Evolutionary conservation across 2,888 invertebrate species (phyloP).

Genomic region (Eledona agricola): DNA sequence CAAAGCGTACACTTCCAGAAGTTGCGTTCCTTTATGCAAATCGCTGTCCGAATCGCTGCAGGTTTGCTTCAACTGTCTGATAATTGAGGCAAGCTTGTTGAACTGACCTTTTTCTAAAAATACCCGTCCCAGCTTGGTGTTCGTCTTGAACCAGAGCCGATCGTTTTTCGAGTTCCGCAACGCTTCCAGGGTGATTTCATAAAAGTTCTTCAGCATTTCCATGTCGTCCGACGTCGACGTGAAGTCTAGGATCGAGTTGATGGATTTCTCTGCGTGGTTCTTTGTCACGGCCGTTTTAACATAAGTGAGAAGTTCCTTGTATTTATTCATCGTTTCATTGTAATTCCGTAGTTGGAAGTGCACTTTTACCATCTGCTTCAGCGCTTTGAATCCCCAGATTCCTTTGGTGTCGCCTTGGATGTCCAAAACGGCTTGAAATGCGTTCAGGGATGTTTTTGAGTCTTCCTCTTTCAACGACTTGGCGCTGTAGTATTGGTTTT

Average conservation of each 20-base stretch:
- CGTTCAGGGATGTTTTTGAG: slow-evolving; percentile 85
- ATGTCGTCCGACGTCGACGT: slow-evolving; percentile 96
- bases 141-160: slow-evolving; percentile 98
- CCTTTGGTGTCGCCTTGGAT: slow-evolving; percentile 97
- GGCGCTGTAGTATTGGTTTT: slow-evolving; percentile 99
- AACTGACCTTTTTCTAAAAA: slow-evolving; percentile 96
- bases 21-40: slow-evolving; percentile 95
- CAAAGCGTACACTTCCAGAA: slow-evolving; percentile 97
- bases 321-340: slow-evolving; percentile 71
- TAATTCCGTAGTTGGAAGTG: slow-evolving; percentile 90
- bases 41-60: slow-evolving; percentile 99
- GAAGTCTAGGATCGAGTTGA: slow-evolving; percentile 98
- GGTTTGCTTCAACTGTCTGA: slow-evolving; percentile 94
- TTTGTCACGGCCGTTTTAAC: slow-evolving; percentile 98
- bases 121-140: slow-evolving; percentile 96
- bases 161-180: slow-evolving; percentile 98
- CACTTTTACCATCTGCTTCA: slow-evolving; percentile 99
- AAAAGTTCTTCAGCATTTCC: slow-evolving; percentile 91
- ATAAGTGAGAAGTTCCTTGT: slow-evolving; percentile 94
- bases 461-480: slow-evolving; percentile 97
- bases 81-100: slow-evolving; percentile 88
- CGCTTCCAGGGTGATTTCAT: slow-evolving; percentile 93
- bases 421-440: slow-evolving; percentile 96
- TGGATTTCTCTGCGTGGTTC: slow-evolving; percentile 99
- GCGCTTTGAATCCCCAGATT: slow-evolving; percentile 99